Evolutionary conservation across 2,113 vertebrate species (phyloP).

Genomic region (Pomatorhinus ruficollis): DNA sequence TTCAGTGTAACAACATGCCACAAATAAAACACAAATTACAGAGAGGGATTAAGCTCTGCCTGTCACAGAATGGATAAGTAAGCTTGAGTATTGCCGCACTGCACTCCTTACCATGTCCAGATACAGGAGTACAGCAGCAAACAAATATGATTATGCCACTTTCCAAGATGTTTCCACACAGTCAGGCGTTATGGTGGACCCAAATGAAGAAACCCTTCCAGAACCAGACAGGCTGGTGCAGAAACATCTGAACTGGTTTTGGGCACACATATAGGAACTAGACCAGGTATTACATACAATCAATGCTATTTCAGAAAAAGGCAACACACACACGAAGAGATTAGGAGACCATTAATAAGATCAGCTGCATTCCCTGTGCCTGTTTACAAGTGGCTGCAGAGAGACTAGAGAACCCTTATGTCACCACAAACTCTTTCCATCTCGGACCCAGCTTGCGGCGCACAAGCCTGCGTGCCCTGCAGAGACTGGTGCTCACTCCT

Average conservation of each 20-base stretch:
- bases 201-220: background rate
- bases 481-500: accelerated
- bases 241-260: background rate
- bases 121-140: background rate
- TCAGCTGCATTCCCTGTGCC: background rate
- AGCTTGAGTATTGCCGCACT: background rate
- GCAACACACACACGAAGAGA: accelerated
- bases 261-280: background rate
- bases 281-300: background rate
- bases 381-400: background rate
- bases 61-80: background rate
- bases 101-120: background rate
- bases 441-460: background rate
- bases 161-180: background rate
- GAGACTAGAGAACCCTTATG: background rate
- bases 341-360: background rate
- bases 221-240: background rate
- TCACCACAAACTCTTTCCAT: background rate
- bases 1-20: background rate
- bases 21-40: background rate
- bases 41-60: background rate
- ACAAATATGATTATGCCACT: background rate
- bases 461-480: background rate
- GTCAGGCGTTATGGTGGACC: background rate
- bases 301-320: background rate